Conservation (phyloP, 2,888 invertebrate species). For the Drosophila antonietae region DNA sequence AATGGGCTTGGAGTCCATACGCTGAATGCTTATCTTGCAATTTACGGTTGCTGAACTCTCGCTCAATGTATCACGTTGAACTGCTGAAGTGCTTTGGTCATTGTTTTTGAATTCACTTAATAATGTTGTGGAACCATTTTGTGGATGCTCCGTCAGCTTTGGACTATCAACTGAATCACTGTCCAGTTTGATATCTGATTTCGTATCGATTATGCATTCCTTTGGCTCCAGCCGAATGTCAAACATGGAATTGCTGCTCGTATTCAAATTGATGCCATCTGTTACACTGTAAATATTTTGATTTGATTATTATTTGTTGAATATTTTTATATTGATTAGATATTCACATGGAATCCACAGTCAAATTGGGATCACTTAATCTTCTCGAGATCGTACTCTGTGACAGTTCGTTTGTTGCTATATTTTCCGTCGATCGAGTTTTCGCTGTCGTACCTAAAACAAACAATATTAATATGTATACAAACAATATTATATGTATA, state of each 20-base stretch:
- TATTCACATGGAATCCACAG: constrained; percentile 89
- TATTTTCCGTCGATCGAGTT: constrained; percentile 94
- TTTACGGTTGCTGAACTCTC: constrained; percentile 25
- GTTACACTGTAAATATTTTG: constrained; percentile 69
- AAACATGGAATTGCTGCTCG: constrained; percentile 82
- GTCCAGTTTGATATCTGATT: constrained; percentile 58
- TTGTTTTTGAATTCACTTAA: constrained; percentile 38
- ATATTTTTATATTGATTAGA: background rate
- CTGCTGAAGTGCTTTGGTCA: constrained; percentile 55
- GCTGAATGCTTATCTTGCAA: constrained; percentile 43
- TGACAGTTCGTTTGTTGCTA: constrained; percentile 87
- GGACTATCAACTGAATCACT: constrained; percentile 66
- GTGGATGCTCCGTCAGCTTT: constrained; percentile 16
- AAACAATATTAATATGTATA: background rate
- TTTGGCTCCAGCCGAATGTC: constrained; percentile 80
- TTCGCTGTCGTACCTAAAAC: constrained; percentile 88
- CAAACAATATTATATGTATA: background rate
- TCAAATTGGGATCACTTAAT: constrained; percentile 94
- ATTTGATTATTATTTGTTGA: background rate
- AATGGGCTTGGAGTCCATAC: constrained; percentile 39
- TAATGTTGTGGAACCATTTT: constrained; percentile 28
- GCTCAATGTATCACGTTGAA: constrained; percentile 55
- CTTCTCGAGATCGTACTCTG: constrained; percentile 88
- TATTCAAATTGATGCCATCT: constrained; percentile 78
- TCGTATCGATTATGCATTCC: constrained; percentile 32